Base-by-base conservation (phyloP, 2,888 invertebrate genomes). In the Calliopum simillimum region DNA sequence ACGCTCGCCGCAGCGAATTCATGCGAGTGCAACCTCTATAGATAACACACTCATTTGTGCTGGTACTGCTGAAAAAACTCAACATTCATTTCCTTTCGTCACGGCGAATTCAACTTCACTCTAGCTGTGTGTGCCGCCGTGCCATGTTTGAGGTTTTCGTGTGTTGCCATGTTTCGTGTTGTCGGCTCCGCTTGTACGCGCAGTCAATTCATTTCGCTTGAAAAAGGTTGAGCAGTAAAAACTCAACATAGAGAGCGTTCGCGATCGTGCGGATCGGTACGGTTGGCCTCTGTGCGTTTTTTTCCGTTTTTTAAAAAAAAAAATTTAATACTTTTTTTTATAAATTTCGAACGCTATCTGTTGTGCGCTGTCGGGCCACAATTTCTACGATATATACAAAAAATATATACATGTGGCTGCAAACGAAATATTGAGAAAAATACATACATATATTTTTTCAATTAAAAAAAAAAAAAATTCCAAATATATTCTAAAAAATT, bases 151-250 rank as follows among this genome's bases (percentile, higher is more conserved):
- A 64, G 73, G 73, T n/a, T n/a, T n/a, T n/a, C n/a, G n/a, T n/a
- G n/a, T n/a, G n/a, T n/a, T 14, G 55, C 19, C 55, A 23, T 12
- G 61, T 21, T 55, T n/a, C 56, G 56, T 70, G 73, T 71, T 73
- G 68, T 44, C 68, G 68, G 70, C 71, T 59, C 62, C 46, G 61
- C 53, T 33, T 58, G 59, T 33, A 62, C 56, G 64, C 49, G 73
- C 69, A 76, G 73, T 72, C 77, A 75, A 77, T 79, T 81, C 82
- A 82, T 80, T 82, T 82, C 81, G 79, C 80, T 81, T 81, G 75
- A 79, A 80, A 80, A 81, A 77, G 78, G 76, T 76, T 78, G 78
- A 76, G 78, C 74, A 78, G 73, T 73, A 76, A 74, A 70, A 71
- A 67, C 70, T 71, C 70, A 43, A 64, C 69, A 43, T 68, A 55